A percentile compares a stretch with the other conserved stretches of the same genome.
These are phyloP conservation scores for Neomorphus geoffroyi DNA, from an alignment of 2,797 vertebrate species.

Conservation along the genomic window DNA sequence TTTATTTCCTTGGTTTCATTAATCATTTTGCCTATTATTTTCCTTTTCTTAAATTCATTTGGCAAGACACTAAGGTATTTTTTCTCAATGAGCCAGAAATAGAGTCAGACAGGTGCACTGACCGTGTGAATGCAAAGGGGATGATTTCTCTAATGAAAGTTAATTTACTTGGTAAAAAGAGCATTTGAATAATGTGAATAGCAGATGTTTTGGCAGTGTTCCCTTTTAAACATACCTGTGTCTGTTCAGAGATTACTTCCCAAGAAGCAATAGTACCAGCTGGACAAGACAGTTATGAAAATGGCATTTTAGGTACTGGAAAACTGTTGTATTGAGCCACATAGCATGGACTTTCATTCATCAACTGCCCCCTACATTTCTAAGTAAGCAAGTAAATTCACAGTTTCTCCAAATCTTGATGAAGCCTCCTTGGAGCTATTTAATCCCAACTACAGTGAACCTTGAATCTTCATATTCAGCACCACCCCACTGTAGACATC, in stretches of 20 bases:
- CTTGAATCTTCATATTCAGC: not conserved
- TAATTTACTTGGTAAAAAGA: not conserved
- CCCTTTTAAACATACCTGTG: not conserved
- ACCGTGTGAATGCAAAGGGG: not conserved
- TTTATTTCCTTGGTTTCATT: not conserved
- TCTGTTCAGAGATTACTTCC: not conserved
- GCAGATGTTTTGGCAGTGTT: slow-evolving; percentile 15
- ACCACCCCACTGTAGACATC: not conserved
- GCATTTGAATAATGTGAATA: not conserved
- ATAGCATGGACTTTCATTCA: not conserved
- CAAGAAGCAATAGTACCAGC: not conserved
- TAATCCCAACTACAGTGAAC: not conserved
- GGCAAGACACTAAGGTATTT: not conserved
- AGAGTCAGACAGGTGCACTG: not conserved
- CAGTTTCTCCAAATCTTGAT: not conserved
- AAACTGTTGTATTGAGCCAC: not conserved
- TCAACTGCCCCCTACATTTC: not conserved
- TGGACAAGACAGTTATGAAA: not conserved
- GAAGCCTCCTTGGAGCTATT: not conserved
- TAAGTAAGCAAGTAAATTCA: not conserved
- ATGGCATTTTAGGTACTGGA: not conserved
- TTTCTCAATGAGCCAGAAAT: slow-evolving; percentile 9
- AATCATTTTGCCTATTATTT: not conserved
- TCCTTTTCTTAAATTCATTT: not conserved
- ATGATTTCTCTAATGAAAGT: slow-evolving; percentile 14